These are phyloP conservation scores for Centroberyx gerrardi DNA, from an alignment of 2,797 vertebrate genomes.

Conservation along the genomic window DNA sequence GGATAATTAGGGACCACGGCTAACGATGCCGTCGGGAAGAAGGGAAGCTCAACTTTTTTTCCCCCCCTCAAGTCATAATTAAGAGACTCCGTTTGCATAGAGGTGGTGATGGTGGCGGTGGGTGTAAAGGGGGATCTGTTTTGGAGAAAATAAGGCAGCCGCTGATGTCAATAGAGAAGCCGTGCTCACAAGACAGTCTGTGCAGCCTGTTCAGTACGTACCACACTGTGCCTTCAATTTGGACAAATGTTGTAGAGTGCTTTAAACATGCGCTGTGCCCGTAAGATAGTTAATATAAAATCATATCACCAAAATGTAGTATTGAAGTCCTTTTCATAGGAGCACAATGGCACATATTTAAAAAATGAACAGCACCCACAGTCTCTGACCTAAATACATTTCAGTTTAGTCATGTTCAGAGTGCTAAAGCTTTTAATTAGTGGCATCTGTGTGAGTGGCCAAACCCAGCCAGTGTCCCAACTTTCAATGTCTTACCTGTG, in stretches of 20 bases:
- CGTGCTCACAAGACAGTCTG: conserved; percentile 33
- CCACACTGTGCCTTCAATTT: conserved; percentile 39
- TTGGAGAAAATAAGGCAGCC: conserved; percentile 30
- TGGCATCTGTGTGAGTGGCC: conserved; percentile 24
- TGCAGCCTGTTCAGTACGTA: conserved; percentile 25
- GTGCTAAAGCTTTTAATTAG: conserved; percentile 61
- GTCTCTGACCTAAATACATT: conserved; percentile 1
- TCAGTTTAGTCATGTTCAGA: conserved; percentile 40
- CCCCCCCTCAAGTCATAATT: conserved; percentile 76
- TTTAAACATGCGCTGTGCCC: conserved; percentile 47
- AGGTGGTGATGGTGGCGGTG: conserved; percentile 50
- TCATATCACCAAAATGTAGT: conserved; percentile 52
- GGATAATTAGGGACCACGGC: conserved; percentile 98
- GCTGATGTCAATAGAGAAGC: conserved; percentile 46
- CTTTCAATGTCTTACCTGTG: conserved; percentile 27
- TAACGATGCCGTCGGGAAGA: conserved; percentile 96
- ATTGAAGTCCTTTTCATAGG: conserved; percentile 41
- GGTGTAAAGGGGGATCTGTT: conserved; percentile 45
- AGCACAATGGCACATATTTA: conserved; percentile 33
- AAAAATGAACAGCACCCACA: conserved; percentile 35
- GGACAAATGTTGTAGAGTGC: conserved; percentile 35
- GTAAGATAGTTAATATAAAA: conserved; percentile 30
- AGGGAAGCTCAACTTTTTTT: conserved; percentile 89
- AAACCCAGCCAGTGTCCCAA: conserved; percentile 20
- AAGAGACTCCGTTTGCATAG: conserved; percentile 71